Conservation (phyloP, 2,113 vertebrate species). For the Perca schrenkii region DNA sequence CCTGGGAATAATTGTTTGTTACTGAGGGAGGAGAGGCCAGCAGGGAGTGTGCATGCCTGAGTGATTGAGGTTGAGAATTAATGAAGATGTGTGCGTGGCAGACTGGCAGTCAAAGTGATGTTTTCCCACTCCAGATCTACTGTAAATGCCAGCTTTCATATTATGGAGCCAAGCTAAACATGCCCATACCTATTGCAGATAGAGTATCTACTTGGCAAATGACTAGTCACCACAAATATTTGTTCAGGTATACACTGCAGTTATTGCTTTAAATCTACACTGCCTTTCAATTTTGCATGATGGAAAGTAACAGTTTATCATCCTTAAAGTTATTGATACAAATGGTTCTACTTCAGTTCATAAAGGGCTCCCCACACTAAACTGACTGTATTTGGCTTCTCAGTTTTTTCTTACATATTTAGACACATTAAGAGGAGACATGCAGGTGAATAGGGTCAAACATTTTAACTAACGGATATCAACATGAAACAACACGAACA, state of each 20-base stretch:
- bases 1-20: conserved; percentile 36
- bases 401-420: not conserved
- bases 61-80: conserved; percentile 61
- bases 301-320: not conserved
- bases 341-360: not conserved
- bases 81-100: conserved; percentile 72
- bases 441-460: no score
- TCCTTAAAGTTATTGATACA: not conserved
- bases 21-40: conserved; percentile 34
- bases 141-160: conserved; percentile 74
- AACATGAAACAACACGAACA: no score
- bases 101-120: conserved; percentile 59
- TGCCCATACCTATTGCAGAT: conserved; percentile 60
- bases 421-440: not conserved
- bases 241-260: conserved; percentile 53
- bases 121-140: conserved; percentile 72
- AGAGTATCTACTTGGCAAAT: conserved; percentile 68
- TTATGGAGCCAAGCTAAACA: conserved; percentile 70
- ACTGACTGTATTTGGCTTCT: not conserved
- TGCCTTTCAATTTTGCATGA: not conserved
- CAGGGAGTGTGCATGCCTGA: conserved; percentile 53
- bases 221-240: conserved; percentile 68
- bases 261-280: conserved; percentile 43
- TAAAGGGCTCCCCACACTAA: not conserved
- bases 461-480: no score